Conservation (phyloP, 2,797 vertebrate genomes). For the Rhyacichthys aspro region DNA sequence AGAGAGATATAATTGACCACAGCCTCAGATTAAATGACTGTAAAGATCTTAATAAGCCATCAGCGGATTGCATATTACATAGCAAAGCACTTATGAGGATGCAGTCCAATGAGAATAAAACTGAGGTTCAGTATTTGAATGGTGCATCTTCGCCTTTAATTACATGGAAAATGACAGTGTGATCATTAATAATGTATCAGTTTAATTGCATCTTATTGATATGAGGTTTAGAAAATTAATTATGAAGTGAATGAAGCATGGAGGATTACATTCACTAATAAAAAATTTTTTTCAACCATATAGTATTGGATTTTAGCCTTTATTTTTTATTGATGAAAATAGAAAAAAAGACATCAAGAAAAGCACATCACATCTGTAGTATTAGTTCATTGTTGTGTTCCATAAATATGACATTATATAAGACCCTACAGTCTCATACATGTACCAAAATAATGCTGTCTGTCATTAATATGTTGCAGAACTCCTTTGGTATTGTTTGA, state of each 20-base stretch:
- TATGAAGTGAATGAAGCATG: constrained; percentile 37
- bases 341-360: too few species aligned
- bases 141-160: constrained; percentile 70
- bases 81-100: constrained; percentile 77
- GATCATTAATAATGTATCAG: constrained; percentile 73
- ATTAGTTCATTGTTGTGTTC: too few species aligned
- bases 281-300: too few species aligned
- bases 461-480: too few species aligned
- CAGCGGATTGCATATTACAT: constrained; percentile 77
- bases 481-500: too few species aligned
- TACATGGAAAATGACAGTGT: constrained; percentile 56
- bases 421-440: too few species aligned
- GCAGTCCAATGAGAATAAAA: constrained; percentile 67
- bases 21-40: constrained; percentile 81
- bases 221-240: constrained; percentile 64
- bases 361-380: too few species aligned
- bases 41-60: constrained; percentile 83
- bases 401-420: too few species aligned
- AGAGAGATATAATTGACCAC: constrained; percentile 80
- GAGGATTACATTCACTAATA: background rate
- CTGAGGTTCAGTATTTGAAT: constrained; percentile 72
- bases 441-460: too few species aligned
- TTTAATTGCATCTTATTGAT: constrained; percentile 76
- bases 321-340: too few species aligned
- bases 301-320: constrained; percentile 5